A percentile compares a stretch with the other conserved stretches of the same genome.
phyloP scores from a whole-genome alignment of 2,113 vertebrate genomes.

The Bubalus kerabau region DNA sequence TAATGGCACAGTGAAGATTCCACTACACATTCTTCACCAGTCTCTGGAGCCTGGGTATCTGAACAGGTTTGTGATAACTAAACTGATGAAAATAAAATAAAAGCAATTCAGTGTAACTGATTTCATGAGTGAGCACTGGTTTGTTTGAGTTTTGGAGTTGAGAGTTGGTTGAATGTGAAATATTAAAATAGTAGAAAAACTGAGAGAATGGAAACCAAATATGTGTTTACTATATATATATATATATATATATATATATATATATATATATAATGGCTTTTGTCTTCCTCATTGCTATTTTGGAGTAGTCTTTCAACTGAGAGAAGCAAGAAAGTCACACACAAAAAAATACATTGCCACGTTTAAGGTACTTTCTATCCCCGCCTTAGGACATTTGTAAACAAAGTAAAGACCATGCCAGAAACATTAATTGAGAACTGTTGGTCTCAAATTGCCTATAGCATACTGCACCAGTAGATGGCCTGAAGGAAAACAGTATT shows the following conservation, averaged over 20 bases:
- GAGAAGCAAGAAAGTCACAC: not conserved
- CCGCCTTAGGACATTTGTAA: conserved; percentile 20
- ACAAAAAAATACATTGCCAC: not conserved
- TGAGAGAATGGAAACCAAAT: conserved; percentile 13
- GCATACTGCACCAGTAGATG: conserved; percentile 1
- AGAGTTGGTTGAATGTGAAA: not conserved
- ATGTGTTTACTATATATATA: not conserved
- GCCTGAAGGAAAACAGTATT: conserved; percentile 32
- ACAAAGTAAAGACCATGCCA: conserved; percentile 21
- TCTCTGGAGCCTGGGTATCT: not conserved
- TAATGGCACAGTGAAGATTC: conserved; percentile 10
- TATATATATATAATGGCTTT: not conserved
- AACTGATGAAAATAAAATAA: conserved; percentile 1
- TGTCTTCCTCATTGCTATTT: not conserved
- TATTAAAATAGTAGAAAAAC: not conserved
- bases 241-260: not conserved
- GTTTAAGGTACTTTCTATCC: not conserved
- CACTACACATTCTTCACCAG: not conserved
- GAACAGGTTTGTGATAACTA: not conserved
- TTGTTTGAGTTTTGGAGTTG: not conserved
- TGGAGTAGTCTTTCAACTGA: not conserved
- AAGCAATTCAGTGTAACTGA: not conserved
- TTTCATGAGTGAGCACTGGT: not conserved
- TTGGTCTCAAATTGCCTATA: conserved; percentile 38
- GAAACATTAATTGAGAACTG: conserved; percentile 25